Evolutionary conservation across 2,888 invertebrate genomes (phyloP).

Genomic region (Petrolisthes manimaculis): DNA sequence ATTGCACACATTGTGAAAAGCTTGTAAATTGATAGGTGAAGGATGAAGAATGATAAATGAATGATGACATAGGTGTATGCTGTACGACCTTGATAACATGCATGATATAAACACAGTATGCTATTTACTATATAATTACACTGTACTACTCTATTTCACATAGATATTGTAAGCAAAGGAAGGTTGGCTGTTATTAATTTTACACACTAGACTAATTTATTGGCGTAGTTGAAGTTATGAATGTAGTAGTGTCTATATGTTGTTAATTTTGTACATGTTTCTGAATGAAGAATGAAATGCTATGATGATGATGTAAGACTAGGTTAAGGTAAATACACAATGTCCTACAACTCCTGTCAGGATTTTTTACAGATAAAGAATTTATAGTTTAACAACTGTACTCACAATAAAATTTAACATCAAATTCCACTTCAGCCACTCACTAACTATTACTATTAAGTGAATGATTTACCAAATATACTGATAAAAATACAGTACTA

Average conservation of each 20-base stretch:
- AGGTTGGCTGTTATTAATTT: no score
- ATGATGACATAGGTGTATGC: background rate
- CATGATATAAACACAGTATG: no score
- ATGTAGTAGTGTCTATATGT: no score
- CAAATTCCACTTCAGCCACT: background rate
- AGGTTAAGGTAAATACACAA: background rate
- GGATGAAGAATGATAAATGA: background rate
- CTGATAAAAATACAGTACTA: background rate
- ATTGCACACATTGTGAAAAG: background rate
- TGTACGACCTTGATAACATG: no score
- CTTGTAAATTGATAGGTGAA: background rate
- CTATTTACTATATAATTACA: no score
- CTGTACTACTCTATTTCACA: no score
- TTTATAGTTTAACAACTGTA: background rate
- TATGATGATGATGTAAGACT: background rate
- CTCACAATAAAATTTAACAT: background rate
- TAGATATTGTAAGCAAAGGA: no score
- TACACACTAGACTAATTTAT: no score
- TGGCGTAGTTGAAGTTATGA: no score
- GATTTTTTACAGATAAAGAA: background rate
- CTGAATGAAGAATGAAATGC: background rate
- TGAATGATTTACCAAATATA: background rate
- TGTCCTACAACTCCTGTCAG: background rate
- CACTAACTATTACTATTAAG: background rate
- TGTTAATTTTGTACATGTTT: no score